Percentiles rank a stretch among this genome's conserved stretches.
phyloP scores from a whole-genome alignment of 2,113 vertebrate genomes.

The Stercorarius parasiticus region DNA sequence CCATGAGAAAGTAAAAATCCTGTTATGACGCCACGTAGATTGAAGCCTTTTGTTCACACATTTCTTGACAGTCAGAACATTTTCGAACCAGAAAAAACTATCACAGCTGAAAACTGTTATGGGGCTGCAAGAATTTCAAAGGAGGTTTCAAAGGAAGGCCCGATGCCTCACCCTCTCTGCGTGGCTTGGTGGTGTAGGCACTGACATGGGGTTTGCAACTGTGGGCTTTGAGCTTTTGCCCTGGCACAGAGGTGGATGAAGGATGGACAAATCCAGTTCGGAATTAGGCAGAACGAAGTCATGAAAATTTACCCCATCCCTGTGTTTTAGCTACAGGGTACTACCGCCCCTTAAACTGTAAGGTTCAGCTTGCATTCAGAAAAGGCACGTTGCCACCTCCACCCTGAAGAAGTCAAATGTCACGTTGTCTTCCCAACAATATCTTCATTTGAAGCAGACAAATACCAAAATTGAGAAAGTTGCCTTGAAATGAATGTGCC shows the following conservation, averaged over 20 bases:
- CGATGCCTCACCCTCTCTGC: neutral
- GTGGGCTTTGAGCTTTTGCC: neutral
- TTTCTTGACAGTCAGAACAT: neutral
- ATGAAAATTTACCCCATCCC: neutral
- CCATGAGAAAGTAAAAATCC: neutral
- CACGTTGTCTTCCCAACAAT: accelerated
- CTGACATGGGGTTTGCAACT: neutral
- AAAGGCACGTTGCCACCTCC: neutral
- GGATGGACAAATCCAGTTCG: neutral
- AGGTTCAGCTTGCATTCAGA: neutral
- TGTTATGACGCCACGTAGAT: neutral
- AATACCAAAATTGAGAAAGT: neutral
- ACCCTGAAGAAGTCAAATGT: neutral
- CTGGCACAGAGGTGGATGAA: neutral
- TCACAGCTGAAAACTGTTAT: neutral
- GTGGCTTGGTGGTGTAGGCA: neutral
- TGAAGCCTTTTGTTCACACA: neutral
- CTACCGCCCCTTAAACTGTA: neutral
- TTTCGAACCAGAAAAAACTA: neutral
- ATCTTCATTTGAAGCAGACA: neutral
- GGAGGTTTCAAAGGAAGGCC: neutral
- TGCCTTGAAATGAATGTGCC: neutral
- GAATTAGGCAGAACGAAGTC: neutral
- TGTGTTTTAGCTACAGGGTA: neutral
- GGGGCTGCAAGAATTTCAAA: neutral